Conservation (phyloP, 1,140 invertebrate genomes). For the Drosophila paulistorum region DNA sequence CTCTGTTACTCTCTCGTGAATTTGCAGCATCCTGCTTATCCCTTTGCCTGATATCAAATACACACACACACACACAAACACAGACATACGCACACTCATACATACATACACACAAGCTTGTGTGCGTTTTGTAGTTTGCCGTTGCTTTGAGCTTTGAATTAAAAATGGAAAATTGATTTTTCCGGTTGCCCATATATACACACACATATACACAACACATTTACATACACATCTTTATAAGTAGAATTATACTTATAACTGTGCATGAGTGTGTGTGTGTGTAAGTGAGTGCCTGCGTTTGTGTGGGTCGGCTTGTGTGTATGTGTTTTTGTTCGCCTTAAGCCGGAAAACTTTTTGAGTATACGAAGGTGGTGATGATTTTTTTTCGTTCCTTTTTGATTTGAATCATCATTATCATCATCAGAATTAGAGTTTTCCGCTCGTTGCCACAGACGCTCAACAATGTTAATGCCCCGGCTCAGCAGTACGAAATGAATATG, state of each 20-base stretch:
- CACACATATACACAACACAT: constrained; percentile 26
- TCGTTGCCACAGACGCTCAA: constrained; percentile 72
- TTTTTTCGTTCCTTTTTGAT: constrained; percentile 35
- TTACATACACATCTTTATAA: constrained; percentile 14
- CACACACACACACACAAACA: constrained; percentile 44
- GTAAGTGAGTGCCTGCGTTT: neutral
- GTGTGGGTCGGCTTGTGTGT: constrained; percentile 21
- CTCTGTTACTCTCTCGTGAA: constrained; percentile 45
- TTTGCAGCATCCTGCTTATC: constrained; percentile 78
- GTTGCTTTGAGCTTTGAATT: constrained; percentile 73
- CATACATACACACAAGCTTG: constrained; percentile 28
- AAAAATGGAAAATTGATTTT: constrained; percentile 83
- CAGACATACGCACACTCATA: constrained; percentile 16
- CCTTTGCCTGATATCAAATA: constrained; percentile 54
- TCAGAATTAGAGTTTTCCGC: neutral
- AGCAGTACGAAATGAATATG: constrained; percentile 89
- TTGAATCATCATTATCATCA: neutral
- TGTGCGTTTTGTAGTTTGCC: constrained; percentile 40
- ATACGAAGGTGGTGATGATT: neutral
- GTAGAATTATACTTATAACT: constrained; percentile 15
- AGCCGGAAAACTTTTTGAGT: constrained; percentile 61
- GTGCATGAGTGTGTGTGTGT: constrained; percentile 20
- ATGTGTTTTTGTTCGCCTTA: constrained; percentile 47
- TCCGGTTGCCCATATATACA: constrained; percentile 71
- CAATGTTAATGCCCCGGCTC: constrained; percentile 90